Evolutionary conservation across 2,113 vertebrate genomes (phyloP).

Genomic region (Stigmatopora nigra): DNA sequence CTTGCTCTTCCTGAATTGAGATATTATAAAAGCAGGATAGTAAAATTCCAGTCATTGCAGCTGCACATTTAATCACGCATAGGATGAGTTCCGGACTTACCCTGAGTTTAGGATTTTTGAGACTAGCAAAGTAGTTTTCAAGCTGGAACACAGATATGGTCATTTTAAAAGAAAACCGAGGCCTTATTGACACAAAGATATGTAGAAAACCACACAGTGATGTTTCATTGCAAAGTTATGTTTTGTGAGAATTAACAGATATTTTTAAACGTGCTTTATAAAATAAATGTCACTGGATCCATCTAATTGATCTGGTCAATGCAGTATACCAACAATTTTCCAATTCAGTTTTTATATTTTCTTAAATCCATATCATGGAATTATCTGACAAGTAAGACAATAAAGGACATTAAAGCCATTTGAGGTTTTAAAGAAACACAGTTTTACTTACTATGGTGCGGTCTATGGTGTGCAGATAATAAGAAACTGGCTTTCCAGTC

Average conservation of each 20-base stretch:
- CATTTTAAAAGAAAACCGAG: neutral
- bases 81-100: slow-evolving; percentile 72
- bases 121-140: slow-evolving; percentile 99
- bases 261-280: too few relatives aligned
- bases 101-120: slow-evolving; percentile 99
- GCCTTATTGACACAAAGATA: too few relatives aligned
- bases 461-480: slow-evolving; percentile 99
- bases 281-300: too few relatives aligned
- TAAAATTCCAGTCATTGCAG: neutral
- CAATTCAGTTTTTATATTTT: too few relatives aligned
- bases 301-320: too few relatives aligned
- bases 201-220: too few relatives aligned
- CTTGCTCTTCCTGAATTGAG: slow-evolving; percentile 86
- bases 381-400: too few relatives aligned
- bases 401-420: neutral
- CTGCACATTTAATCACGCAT: neutral
- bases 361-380: too few relatives aligned
- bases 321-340: too few relatives aligned
- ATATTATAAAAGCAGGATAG: neutral
- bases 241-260: too few relatives aligned
- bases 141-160: slow-evolving; percentile 75
- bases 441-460: slow-evolving; percentile 90
- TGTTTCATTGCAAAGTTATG: too few relatives aligned
- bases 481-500: slow-evolving; percentile 98
- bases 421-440: neutral